Evolutionary conservation across 2,113 vertebrate species (phyloP).

Genomic region (human): DNA sequence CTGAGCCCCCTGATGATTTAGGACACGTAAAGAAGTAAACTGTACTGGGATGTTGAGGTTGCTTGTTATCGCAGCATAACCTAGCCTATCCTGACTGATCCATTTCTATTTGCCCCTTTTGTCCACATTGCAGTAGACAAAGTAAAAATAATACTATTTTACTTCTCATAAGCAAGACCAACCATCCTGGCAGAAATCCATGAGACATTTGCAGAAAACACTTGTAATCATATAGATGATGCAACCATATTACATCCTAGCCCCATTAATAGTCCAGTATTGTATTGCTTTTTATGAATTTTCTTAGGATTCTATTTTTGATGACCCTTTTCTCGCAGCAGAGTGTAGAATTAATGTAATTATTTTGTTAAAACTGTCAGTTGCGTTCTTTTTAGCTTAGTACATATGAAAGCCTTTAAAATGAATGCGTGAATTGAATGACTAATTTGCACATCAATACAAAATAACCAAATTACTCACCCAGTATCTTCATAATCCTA

Average conservation of each 20-base stretch:
- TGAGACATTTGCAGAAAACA: neutral
- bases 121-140: neutral
- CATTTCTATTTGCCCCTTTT: neutral
- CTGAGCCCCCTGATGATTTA: neutral
- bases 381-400: constrained; percentile 29
- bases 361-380: constrained; percentile 40
- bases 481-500: neutral
- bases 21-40: neutral
- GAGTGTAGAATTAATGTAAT: constrained; percentile 1
- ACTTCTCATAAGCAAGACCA: neutral
- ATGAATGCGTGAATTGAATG: constrained; percentile 14
- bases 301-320: constrained; percentile 7
- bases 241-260: neutral
- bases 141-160: constrained; percentile 10
- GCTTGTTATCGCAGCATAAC: neutral
- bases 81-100: neutral
- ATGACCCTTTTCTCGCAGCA: neutral
- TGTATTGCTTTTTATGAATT: constrained; percentile 10
- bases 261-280: neutral
- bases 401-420: constrained; percentile 23
- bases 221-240: neutral
- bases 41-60: neutral
- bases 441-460: neutral
- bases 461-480: constrained; percentile 31
- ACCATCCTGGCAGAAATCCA: neutral